Evolutionary conservation across 1,140 invertebrate species (phyloP), one percentile per base, ranked within the genome.

Genomic region (Archivesica marissinica): DNA sequence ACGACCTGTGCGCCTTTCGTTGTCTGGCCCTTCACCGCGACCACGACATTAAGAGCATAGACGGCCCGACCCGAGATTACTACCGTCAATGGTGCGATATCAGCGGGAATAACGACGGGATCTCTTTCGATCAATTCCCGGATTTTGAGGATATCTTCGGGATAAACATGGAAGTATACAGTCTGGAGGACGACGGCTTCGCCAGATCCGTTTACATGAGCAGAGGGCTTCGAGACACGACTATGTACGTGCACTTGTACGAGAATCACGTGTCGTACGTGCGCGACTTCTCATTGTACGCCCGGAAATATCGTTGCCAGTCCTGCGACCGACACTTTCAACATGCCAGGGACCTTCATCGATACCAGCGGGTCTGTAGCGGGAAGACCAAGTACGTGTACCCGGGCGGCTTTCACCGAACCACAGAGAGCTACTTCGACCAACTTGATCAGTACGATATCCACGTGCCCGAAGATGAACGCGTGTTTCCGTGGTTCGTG

Each of bases 1-100:
- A 82, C 47, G 54, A 72, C 33, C 30, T 82, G 38, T 79, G 77
- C 33, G 50, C 44, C 35, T 77, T 77, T 35, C 75, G 75, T 25
- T 77, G 75, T 28, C 28, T 77, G 28, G 75, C 75, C 25, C 23
- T 66, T 6, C 56, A 80, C 41, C 56, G 41, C 9, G 77, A 38
- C 13, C 44, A 33, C 35, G 35, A 47, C 39, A 52, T 64, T 4
- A 41, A 47, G 17, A 23, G 15, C 23, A 17, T 82, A 15, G 66
- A 82, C n/a, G 39, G 52, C 17, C n/a, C 56, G 4, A 23, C 35
- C 23, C 23, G 44, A 25, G 25, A 38, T 17, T n/a, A 28, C 9
- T 56, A 41, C 28, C 13, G 35, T n/a, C n/a, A 74, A 52, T 59
- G 54, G 33, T 25, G n/a, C 1, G 54, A 56, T 17, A 4, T 13